Base-by-base conservation (phyloP, 2,888 invertebrate genomes). In the Aphodius granarius region DNA sequence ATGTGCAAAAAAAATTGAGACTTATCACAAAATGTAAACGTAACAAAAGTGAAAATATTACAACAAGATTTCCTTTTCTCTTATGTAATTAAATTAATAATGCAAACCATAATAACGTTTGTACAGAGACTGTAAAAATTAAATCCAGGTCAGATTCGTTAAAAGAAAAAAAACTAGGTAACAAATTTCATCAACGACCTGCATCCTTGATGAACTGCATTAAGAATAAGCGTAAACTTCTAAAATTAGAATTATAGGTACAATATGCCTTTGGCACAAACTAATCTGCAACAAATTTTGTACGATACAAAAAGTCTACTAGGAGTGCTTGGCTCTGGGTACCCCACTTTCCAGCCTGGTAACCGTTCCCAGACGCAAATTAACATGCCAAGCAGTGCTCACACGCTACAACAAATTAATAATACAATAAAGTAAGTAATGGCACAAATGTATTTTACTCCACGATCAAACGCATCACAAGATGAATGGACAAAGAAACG, bases 191-290 rank as follows among this genome's bases (percentile, higher is more conserved):
- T 65, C 43, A 43, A 43, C 43, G 43, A 0, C 43, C 43, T 43
- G 43, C 43, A 13, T 43, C 13, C 43, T 6, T 43, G 43, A 43
- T 43, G 43, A 43, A 43, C 43, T 43, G 43, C 43, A 13, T 43
- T 43, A 43, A 66, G 43, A 73, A 66, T 71, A 74, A 74, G 71
- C 66, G 70, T 43, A 20, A 63, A 21, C n/a, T 19, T 68, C 20
- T 23, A 66, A 17, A 15, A 23, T 18, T 22, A 70, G 19, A 18
- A 66, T 19, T 66, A 66, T 43, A 43, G 43, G 43, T 43, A 43
- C 43, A 68, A 78, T 75, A 81, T 83, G 82, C 83, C 83, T 82
- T 83, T 83, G 83, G 83, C 83, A 83, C 83, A 80, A 78, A 81
- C 77, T 76, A 77, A 71, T 74, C 63, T 66, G 65, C 72, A 76